A percentile compares a stretch with the other conserved stretches of the same genome.
These are phyloP conservation scores for Takifugu ocellatus DNA, from an alignment of 2,797 vertebrate genomes.

Conservation along the genomic window DNA sequence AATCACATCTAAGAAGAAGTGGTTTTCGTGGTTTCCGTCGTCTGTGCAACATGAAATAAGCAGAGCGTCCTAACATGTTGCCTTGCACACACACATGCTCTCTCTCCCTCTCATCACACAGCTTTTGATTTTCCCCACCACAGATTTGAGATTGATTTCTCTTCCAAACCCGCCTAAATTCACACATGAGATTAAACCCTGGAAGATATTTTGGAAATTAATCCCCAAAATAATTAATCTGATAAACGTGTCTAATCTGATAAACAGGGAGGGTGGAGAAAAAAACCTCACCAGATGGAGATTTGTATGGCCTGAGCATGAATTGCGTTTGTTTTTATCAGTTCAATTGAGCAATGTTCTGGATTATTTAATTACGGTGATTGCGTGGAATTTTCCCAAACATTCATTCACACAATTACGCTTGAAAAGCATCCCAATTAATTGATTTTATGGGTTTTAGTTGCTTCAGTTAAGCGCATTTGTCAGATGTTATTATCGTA, in stretches of 20 bases:
- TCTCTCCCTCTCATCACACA: constrained; percentile 21
- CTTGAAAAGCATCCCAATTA: constrained; percentile 36
- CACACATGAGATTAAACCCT: constrained; percentile 23
- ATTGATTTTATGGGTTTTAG: constrained; percentile 40
- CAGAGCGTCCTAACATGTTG: constrained; percentile 26
- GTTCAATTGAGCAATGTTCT: constrained; percentile 37
- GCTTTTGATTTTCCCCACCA: neutral
- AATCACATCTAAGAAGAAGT: neutral
- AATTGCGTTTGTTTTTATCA: constrained; percentile 14
- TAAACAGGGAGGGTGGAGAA: constrained; percentile 30
- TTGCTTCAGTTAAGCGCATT: constrained; percentile 26
- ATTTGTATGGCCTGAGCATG: constrained; percentile 35
- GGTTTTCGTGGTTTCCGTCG: neutral
- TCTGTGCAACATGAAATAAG: too few relatives aligned
- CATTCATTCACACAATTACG: constrained; percentile 52
- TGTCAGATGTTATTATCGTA: constrained; percentile 2
- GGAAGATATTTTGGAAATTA: constrained; percentile 42
- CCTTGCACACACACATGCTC: constrained; percentile 9
- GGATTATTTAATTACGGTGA: constrained; percentile 69
- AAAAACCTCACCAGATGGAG: constrained; percentile 68
- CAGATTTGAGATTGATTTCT: constrained; percentile 9
- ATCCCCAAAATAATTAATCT: constrained; percentile 63
- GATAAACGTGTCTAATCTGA: constrained; percentile 66
- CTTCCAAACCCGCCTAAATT: constrained; percentile 7
- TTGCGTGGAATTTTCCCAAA: constrained; percentile 53